phyloP scores from a whole-genome alignment of 2,888 invertebrate species.

The Cordilura impudica region DNA sequence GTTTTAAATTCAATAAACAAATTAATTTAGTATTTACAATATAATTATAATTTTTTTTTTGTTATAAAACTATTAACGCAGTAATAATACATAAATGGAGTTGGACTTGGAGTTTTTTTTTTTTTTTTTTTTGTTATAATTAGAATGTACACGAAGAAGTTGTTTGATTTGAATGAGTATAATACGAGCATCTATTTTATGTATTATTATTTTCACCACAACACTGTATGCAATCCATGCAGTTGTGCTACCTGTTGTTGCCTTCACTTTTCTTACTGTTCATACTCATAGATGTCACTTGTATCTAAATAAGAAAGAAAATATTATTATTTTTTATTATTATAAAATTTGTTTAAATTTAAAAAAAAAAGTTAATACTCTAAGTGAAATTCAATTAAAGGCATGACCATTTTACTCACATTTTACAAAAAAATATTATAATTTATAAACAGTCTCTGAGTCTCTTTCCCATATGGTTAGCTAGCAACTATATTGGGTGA shows the following conservation, averaged over 20 bases:
- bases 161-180: too few relatives aligned
- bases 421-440: too few relatives aligned
- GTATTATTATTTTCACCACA: slow-evolving; percentile 80
- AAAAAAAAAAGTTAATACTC: too few relatives aligned
- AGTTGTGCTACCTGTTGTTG: slow-evolving; percentile 83
- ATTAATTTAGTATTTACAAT: not conserved
- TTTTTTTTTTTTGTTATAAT: slow-evolving; percentile 5
- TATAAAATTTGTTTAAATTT: too few relatives aligned
- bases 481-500: too few relatives aligned
- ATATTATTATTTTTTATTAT: too few relatives aligned
- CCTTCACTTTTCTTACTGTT: slow-evolving; percentile 77
- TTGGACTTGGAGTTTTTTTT: too few relatives aligned
- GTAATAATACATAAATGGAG: not conserved
- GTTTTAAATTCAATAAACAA: not conserved
- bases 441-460: too few relatives aligned
- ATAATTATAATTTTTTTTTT: not conserved
- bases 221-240: slow-evolving; percentile 85
- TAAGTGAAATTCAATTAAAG: too few relatives aligned
- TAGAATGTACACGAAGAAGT: slow-evolving; percentile 45
- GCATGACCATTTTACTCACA: too few relatives aligned
- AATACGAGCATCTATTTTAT: slow-evolving; percentile 59
- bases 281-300: slow-evolving; percentile 76
- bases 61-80: slow-evolving; percentile 2
- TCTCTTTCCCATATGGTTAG: too few relatives aligned
- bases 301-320: slow-evolving; percentile 68